Conservation (phyloP, 2,888 invertebrate genomes). For the Noctua janthe region DNA sequence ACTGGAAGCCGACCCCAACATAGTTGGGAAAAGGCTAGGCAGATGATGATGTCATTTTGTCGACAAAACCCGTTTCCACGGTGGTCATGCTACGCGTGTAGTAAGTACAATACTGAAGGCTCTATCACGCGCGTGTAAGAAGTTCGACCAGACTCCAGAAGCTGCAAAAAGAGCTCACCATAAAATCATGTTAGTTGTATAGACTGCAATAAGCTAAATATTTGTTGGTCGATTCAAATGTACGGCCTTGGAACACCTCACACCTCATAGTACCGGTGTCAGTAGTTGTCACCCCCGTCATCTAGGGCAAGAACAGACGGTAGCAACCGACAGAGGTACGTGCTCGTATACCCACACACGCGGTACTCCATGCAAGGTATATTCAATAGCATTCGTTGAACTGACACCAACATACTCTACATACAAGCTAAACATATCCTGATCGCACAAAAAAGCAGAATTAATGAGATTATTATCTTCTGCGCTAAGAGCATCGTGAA, state of each 20-base stretch:
- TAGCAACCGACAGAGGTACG: neutral
- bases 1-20: no score
- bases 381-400: conserved; percentile 27
- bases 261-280: neutral
- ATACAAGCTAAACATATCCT: conserved; percentile 19
- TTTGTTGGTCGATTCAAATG: no score
- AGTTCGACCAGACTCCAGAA: neutral
- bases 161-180: neutral
- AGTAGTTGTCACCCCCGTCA: conserved; percentile 3
- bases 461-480: conserved; percentile 33
- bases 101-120: neutral
- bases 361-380: neutral
- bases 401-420: conserved; percentile 30
- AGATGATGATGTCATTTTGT: no score
- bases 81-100: no score
- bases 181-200: neutral
- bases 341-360: neutral
- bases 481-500: conserved; percentile 33
- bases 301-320: neutral
- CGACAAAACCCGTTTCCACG: no score
- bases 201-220: neutral
- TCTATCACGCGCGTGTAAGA: neutral
- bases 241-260: neutral
- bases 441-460: conserved; percentile 41
- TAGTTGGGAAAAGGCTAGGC: no score